Conservation (phyloP, 2,797 vertebrate species). For the Amphiprion clarkii region DNA sequence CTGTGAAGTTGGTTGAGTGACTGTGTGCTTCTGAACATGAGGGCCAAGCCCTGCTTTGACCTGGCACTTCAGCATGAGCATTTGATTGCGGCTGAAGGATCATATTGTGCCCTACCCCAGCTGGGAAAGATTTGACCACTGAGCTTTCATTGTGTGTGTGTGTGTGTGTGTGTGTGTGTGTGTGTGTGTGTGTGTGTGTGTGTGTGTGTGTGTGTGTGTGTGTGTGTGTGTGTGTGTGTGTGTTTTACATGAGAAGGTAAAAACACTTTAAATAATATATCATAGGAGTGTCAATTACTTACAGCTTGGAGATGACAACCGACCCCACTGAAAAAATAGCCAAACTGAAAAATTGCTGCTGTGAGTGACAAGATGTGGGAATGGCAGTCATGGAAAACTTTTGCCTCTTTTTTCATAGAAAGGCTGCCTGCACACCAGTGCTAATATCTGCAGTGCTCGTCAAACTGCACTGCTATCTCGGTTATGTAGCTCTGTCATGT, state of each 20-base stretch:
- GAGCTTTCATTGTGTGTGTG: not conserved
- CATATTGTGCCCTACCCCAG: not conserved
- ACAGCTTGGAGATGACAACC: not conserved
- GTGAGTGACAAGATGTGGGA: constrained; percentile 20
- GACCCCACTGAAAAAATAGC: not conserved
- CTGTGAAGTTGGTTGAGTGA: constrained; percentile 10
- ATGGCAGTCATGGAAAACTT: constrained; percentile 10
- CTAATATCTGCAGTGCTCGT: constrained; percentile 9
- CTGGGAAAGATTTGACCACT: not conserved
- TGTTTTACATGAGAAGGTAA: not conserved
- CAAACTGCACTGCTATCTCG: constrained; percentile 24
- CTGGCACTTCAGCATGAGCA: constrained; percentile 2
- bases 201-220: not conserved
- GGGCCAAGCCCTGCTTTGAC: not conserved
- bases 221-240: not conserved
- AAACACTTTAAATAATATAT: not conserved
- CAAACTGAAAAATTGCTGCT: not conserved
- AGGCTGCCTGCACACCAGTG: not conserved
- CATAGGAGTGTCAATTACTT: not conserved
- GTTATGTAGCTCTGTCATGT: constrained; percentile 49
- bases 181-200: not conserved
- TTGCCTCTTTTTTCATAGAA: constrained; percentile 4
- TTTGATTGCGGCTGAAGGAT: constrained; percentile 1
- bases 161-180: not conserved
- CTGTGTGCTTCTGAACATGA: not conserved